These are phyloP conservation scores for Accipiter cooperii DNA, from an alignment of 2,113 vertebrate species.

Conservation along the genomic window DNA sequence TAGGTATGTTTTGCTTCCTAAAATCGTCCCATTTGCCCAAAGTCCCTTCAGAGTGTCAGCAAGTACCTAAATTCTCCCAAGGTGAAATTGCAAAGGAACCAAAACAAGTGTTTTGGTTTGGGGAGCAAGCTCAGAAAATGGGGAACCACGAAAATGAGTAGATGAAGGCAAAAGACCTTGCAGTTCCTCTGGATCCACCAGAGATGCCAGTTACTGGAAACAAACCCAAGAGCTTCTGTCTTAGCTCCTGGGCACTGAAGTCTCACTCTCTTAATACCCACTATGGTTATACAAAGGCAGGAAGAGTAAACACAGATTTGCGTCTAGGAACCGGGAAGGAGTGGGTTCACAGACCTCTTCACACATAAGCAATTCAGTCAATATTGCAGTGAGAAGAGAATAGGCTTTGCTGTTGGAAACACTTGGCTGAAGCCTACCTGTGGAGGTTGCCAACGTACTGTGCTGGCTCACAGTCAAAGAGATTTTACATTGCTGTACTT, in stretches of 20 bases:
- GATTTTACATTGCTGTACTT: not conserved
- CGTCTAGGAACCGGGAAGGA: not conserved
- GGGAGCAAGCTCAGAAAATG: not conserved
- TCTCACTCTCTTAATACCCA: not conserved
- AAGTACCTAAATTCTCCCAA: not conserved
- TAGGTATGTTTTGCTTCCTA: not conserved
- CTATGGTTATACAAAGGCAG: not conserved
- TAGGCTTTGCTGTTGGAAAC: not conserved
- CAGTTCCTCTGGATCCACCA: not conserved
- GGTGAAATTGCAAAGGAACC: not conserved
- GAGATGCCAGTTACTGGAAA: not conserved
- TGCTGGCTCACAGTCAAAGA: not conserved
- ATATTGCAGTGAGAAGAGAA: not conserved
- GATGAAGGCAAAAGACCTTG: not conserved
- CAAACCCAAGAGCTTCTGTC: not conserved
- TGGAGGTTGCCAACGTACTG: not conserved
- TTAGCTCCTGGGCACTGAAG: not conserved
- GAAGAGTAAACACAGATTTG: not conserved
- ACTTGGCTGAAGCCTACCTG: not conserved
- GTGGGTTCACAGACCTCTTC: not conserved
- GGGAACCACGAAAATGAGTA: not conserved
- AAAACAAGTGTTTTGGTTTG: not conserved
- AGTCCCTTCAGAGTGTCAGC: not conserved
- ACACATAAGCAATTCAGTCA: not conserved
- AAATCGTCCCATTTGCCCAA: not conserved